Evolutionary conservation across 2,113 vertebrate species (phyloP), one percentile per base, ranked within the genome.

Genomic region (Apodemus sylvaticus): DNA sequence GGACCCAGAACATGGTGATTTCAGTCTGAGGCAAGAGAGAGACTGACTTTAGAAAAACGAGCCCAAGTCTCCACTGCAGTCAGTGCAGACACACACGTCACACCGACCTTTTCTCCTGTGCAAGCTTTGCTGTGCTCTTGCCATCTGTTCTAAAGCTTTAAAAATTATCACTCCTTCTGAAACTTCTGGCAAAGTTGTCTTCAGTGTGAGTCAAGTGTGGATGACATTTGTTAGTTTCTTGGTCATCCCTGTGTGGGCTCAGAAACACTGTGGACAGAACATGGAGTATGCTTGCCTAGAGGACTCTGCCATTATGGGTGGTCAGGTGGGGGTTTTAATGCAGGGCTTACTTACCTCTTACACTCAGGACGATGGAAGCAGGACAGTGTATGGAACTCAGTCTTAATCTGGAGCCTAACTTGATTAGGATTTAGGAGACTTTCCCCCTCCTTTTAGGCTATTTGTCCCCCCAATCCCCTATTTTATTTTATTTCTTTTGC

Each of bases 141-240:
- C 97, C 97, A 91, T 98, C 97, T 97, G 97, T 90, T 93, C 76
- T 90, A 58, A 89, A 89, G 85, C 77, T 96, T 70, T 68, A 90
- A 79, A 95, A 93, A 95, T 29, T 66, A 92, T 74, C 22, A 3
- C 89, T 97, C 55, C 36, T 92, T 93, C 88, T 14, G 71, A 90
- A 96, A 94, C 93, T 96, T 96, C 34, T 94, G 95, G 76, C 83
- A 79, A 66, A 96, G 76, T 96, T 86, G 85, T 88, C 79, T 79
- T 66, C 39, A 17, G 3, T 81, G 76, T 93, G 89, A 96, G 7
- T 86, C 71, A 42, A 62, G 70, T 4, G 11, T 88, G 87, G 92
- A 82, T 81, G 87, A 22, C 87, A 58, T 86, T 82, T 58, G 45
- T 82, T 14, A 81, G 70, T 71, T 48, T 94, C 68, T 93, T 82